Evolutionary conservation across 2,113 vertebrate genomes (phyloP), one percentile per base, ranked within the genome.

Genomic region (Barnardius zonarius): DNA sequence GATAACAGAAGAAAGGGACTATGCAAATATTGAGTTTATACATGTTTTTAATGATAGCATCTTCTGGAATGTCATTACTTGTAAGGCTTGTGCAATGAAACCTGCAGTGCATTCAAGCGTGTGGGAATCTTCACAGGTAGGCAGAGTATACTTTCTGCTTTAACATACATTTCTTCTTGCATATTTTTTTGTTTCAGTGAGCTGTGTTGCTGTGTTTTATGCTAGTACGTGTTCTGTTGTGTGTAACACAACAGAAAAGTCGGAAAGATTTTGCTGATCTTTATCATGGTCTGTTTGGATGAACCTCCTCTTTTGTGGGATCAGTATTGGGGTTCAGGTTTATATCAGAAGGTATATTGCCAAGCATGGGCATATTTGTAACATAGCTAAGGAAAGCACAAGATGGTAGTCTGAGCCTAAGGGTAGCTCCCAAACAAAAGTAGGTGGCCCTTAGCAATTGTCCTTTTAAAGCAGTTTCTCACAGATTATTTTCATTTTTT

Each of bases 171-270:
- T 67, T 66, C 6, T 25, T 67, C 62, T 51, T 31, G 23, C 2
- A 13, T 14, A 16, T 19, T 9, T 68, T 63, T 48, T 57, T 87
- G 2, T 81, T 76, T 63, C 33, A 33, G 22, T 48, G 7, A 62
- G 10, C 31, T 61, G 16, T 39, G 28, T 35, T 30, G 19, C 7
- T 80, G 28, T 7, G 5, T 61, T 84, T 62, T 35, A 17, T 48
- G 25, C 7, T 24, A n/a, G 4, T 9, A 70, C 7, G 5, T 0
- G 1, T 49, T 7, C 15, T 49, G 5, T 20, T 55, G 13, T 46
- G 37, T n/a, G 11, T 20, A 83, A 48, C 31, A 43, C 5, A 19
- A 17, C 4, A 43, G 31, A 70, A 64, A 83, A 59, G 8, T 30
- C 8, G 30, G 44, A 37, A 52, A 79, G 9, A 16, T 51, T 73